Conservation (phyloP, 2,888 invertebrate species). For the Keiferia lycopersicella region DNA sequence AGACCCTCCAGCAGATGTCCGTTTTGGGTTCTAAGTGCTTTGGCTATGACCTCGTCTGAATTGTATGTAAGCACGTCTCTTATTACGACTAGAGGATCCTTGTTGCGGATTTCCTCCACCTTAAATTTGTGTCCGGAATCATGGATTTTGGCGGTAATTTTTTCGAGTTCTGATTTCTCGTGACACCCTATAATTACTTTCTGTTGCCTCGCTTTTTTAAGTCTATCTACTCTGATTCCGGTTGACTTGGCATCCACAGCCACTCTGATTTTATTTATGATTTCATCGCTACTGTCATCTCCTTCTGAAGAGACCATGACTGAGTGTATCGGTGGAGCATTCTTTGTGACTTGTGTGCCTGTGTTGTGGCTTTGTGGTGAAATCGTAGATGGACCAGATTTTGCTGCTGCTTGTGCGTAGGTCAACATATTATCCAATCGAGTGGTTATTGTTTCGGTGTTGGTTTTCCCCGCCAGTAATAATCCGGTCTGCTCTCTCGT, state of each 20-base stretch:
- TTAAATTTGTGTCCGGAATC: not conserved
- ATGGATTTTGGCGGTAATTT: not conserved
- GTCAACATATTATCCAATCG: no score
- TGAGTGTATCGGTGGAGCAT: not conserved
- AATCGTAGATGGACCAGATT: no score
- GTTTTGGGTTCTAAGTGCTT: slow-evolving; percentile 2
- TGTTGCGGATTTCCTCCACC: slow-evolving; percentile 8
- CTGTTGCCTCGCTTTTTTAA: not conserved
- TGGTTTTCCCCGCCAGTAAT: no score
- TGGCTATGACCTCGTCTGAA: slow-evolving; percentile 2
- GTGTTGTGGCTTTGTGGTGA: not conserved
- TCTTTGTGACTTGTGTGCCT: no score
- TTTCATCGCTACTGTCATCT: not conserved
- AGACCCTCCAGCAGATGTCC: not conserved
- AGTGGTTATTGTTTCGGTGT: no score
- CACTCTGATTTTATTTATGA: not conserved
- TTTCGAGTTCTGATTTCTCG: not conserved
- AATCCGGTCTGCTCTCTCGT: no score
- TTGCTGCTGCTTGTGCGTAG: no score
- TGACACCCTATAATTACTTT: not conserved
- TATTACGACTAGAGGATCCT: not conserved
- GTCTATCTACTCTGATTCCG: not conserved
- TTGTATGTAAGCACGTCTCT: not conserved
- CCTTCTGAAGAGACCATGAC: not conserved
- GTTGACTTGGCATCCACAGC: not conserved